These are phyloP conservation scores for Empis stercorea DNA, from an alignment of 2,888 invertebrate genomes.

Conservation along the genomic window DNA sequence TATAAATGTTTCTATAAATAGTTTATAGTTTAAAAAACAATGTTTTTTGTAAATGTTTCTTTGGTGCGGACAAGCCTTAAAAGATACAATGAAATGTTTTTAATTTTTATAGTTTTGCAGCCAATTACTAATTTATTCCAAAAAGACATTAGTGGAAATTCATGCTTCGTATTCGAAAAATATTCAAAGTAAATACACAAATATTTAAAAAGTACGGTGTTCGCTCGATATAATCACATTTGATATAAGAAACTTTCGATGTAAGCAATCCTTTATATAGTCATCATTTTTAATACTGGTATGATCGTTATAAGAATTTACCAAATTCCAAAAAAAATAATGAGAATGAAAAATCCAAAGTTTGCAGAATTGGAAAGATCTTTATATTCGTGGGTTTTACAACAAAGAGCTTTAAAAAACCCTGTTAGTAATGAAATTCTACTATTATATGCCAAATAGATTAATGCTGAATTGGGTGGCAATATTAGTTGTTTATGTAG, in stretches of 20 bases:
- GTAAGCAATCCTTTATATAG: background rate
- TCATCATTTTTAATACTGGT: background rate
- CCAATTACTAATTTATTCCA: too few relatives aligned
- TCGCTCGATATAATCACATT: background rate
- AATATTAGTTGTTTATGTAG: background rate
- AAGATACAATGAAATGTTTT: too few relatives aligned
- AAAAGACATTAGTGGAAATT: too few relatives aligned
- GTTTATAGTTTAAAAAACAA: too few relatives aligned
- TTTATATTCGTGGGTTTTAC: background rate
- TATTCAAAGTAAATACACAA: too few relatives aligned
- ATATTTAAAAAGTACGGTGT: too few relatives aligned
- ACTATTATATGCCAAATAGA: background rate
- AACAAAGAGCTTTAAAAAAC: background rate
- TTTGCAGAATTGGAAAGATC: background rate
- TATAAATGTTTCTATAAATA: too few relatives aligned
- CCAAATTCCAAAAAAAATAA: background rate
- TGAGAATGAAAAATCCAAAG: background rate
- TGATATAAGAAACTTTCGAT: background rate
- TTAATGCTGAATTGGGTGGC: background rate
- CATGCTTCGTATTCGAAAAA: too few relatives aligned
- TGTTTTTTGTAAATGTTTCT: too few relatives aligned
- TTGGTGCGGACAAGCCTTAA: too few relatives aligned
- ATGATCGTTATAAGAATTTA: background rate
- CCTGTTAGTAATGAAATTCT: background rate
- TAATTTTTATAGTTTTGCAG: too few relatives aligned